Base-by-base conservation (phyloP, 2,113 vertebrate species). In the Cololabis saira region DNA sequence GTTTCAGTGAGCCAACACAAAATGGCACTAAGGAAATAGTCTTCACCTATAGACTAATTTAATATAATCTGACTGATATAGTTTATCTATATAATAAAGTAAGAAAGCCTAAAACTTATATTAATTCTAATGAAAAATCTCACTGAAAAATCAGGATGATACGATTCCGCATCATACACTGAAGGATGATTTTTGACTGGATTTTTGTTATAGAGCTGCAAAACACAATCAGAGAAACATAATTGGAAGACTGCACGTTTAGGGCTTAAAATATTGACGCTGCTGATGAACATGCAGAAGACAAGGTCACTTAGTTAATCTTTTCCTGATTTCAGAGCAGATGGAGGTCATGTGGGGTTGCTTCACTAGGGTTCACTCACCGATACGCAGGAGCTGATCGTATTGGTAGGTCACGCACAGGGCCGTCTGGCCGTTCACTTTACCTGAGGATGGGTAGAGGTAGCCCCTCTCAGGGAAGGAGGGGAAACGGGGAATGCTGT, bases 401-500 rank as follows among this genome's bases (percentile, higher is more conserved):
- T 95, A 96, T 54, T 66, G 89, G 86, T 95, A 95, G 52, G 95
- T 96, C 72, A 95, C 52, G 41, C 97, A 98, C 59, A 96, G 86
- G 67, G 93, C 93, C 0, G 86, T 94, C 84, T 98, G 96, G 42
- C 95, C 95, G 0, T 94, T 91, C 64, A 75, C 67, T 87, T 89
- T 92, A 19, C 95, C 96, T 12, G 92, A 91, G 42, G 84, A 60
- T 17, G 97, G 96, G 85, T 96, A 98, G 16, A 71, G 70, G 67
- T 95, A 98, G 63, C 93, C 95, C 19, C 86, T 89, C 85, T 95
- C 91, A 12, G 94, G 94, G 78, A 88, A 61, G 1, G 95, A 95
- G 40, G 96, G 95, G 85, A 98, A 98, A 70, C 87, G 87, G 13
- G 96, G 97, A 66, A 98, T 89, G 3, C 93, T 96, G 91, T 97